Percentiles rank a stretch among this genome's conserved stretches.
Evolutionary conservation across 2,888 invertebrate genomes (phyloP).

Genomic region (Melieria omissa): DNA sequence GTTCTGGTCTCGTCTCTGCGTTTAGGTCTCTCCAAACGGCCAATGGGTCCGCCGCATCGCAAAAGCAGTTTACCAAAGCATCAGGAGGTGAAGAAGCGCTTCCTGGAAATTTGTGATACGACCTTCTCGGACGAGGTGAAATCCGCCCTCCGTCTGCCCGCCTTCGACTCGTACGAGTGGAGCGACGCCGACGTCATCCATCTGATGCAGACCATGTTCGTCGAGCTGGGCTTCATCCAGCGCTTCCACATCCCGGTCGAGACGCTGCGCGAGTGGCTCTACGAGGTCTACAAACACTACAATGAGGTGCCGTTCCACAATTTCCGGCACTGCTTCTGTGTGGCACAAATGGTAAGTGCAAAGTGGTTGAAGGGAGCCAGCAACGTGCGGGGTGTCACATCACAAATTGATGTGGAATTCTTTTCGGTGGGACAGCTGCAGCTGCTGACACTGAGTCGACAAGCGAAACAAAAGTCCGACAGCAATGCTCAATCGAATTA

Average conservation of each 20-base stretch:
- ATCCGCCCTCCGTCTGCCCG: slow-evolving; percentile 65
- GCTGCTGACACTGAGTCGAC: not conserved
- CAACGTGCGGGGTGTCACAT: not conserved
- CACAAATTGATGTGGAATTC: not conserved
- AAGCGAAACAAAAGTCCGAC: no score
- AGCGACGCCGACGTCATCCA: slow-evolving; percentile 83
- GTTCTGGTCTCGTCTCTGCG: slow-evolving; percentile 1
- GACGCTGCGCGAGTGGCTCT: slow-evolving; percentile 77
- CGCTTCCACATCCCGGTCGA: slow-evolving; percentile 80
- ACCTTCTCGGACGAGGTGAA: slow-evolving; percentile 67
- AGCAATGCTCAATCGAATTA: no score
- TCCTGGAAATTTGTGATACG: slow-evolving; percentile 67
- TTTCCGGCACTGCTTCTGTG: slow-evolving; percentile 88
- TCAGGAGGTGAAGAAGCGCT: slow-evolving; percentile 66
- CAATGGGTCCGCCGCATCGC: slow-evolving; percentile 65
- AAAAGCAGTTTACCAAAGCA: slow-evolving; percentile 68
- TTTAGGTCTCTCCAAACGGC: slow-evolving; percentile 65
- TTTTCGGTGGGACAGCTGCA: not conserved
- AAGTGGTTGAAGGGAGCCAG: not conserved
- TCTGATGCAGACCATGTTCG: slow-evolving; percentile 83
- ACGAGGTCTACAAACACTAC: slow-evolving; percentile 83
- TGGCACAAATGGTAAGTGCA: slow-evolving; percentile 82
- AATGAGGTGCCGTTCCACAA: slow-evolving; percentile 90
- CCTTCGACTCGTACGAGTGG: slow-evolving; percentile 86
- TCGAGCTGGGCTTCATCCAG: slow-evolving; percentile 78